Percentiles rank a stretch among this genome's conserved stretches.
Conservation (phyloP, 2,888 invertebrate genomes). For the Cosmopolites sordidus region DNA sequence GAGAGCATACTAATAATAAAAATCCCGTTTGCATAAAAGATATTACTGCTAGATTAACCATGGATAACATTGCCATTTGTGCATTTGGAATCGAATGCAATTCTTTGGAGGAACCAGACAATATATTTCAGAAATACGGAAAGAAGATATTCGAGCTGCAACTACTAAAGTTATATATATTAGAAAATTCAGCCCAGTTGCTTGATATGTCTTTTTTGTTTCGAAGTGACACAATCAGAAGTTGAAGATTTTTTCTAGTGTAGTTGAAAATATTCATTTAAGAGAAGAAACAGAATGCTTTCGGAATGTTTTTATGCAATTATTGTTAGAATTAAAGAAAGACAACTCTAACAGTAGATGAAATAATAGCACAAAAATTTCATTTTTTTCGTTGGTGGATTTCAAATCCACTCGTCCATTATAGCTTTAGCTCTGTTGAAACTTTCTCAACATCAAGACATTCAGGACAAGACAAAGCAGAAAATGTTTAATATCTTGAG, state of each 20-base stretch:
- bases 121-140: slow-evolving; percentile 43
- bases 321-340: background rate
- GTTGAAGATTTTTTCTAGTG: slow-evolving; percentile 37
- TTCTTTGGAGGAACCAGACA: slow-evolving; percentile 51
- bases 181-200: slow-evolving; percentile 47
- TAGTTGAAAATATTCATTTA: slow-evolving; percentile 14
- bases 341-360: slow-evolving; percentile 7
- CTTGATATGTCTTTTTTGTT: slow-evolving; percentile 51
- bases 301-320: background rate
- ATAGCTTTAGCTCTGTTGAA: slow-evolving; percentile 34
- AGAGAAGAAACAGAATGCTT: slow-evolving; percentile 10
- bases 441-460: slow-evolving; percentile 29
- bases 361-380: slow-evolving; percentile 27
- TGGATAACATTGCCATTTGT: slow-evolving; percentile 57
- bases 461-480: slow-evolving; percentile 28
- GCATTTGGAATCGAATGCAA: slow-evolving; percentile 58
- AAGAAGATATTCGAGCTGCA: slow-evolving; percentile 27
- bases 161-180: slow-evolving; percentile 26
- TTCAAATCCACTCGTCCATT: slow-evolving; percentile 34
- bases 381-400: slow-evolving; percentile 33
- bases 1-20: slow-evolving; percentile 38
- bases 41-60: slow-evolving; percentile 54
- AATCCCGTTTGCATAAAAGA: slow-evolving; percentile 43
- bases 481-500: slow-evolving; percentile 21
- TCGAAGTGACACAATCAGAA: slow-evolving; percentile 53